These are phyloP conservation scores for Lipophrys pholis DNA, from an alignment of 2,113 vertebrate species.

Conservation along the genomic window DNA sequence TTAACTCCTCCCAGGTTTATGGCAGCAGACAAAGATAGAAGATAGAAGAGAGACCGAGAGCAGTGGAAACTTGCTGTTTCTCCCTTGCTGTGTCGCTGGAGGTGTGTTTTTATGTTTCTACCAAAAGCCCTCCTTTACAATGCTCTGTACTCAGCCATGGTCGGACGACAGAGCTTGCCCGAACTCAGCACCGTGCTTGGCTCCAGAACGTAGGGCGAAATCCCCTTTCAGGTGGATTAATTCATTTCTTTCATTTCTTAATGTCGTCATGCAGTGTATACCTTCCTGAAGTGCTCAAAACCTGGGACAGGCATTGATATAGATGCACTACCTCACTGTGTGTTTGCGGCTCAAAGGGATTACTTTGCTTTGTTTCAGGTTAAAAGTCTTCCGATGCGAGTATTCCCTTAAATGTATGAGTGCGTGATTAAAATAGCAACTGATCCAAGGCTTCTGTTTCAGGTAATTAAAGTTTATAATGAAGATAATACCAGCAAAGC, in stretches of 20 bases:
- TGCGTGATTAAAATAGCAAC: neutral
- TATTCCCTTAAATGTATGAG: neutral
- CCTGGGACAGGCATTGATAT: no score
- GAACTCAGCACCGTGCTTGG: constrained; percentile 67
- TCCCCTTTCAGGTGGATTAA: constrained; percentile 44
- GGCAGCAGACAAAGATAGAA: constrained; percentile 39
- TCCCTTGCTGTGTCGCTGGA: constrained; percentile 41
- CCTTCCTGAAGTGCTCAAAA: no score
- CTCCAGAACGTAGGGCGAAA: constrained; percentile 74
- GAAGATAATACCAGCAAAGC: constrained; percentile 95
- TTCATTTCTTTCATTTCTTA: constrained; percentile 28
- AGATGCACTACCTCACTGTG: neutral
- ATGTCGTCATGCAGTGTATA: neutral
- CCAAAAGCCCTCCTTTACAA: constrained; percentile 68
- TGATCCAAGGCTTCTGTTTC: constrained; percentile 49
- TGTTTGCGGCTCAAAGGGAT: constrained; percentile 27
- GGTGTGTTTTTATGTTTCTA: constrained; percentile 65
- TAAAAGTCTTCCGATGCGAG: no score
- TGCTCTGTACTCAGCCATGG: constrained; percentile 80
- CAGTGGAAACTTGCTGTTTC: constrained; percentile 11
- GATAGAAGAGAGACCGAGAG: constrained; percentile 7
- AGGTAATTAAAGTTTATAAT: constrained; percentile 97
- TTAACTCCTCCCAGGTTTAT: constrained; percentile 70
- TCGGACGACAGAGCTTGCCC: constrained; percentile 71
- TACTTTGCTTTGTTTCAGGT: constrained; percentile 6